A percentile compares a stretch with the other conserved stretches of the same genome.
Evolutionary conservation across 2,797 vertebrate species (phyloP).

Genomic region (Syncerus caffer): DNA sequence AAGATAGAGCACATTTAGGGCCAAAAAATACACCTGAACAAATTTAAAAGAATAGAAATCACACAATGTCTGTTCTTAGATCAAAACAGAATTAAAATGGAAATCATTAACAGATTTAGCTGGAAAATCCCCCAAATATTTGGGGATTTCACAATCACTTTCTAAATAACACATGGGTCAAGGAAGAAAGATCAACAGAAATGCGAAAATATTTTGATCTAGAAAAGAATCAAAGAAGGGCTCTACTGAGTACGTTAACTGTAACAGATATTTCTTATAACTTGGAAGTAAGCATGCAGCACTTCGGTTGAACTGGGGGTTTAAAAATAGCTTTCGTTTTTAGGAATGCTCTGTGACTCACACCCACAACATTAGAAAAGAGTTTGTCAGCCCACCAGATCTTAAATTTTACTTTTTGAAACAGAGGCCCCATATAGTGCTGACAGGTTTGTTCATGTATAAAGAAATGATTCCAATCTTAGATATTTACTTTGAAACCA

Average conservation of each 20-base stretch:
- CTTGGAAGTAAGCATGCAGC: neutral
- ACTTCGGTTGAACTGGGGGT: neutral
- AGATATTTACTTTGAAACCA: slow-evolving; percentile 34
- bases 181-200: neutral
- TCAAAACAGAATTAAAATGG: neutral
- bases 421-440: neutral
- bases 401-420: slow-evolving; percentile 26
- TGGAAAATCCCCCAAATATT: neutral
- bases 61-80: neutral
- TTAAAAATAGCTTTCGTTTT: slow-evolving; percentile 15
- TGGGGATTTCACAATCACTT: neutral
- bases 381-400: neutral
- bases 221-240: neutral
- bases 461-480: slow-evolving; percentile 37
- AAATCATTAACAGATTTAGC: neutral
- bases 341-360: slow-evolving; percentile 29
- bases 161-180: neutral
- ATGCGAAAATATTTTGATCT: neutral
- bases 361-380: neutral
- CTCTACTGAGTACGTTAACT: neutral
- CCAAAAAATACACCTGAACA: neutral
- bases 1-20: neutral
- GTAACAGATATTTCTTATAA: neutral
- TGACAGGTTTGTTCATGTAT: slow-evolving; percentile 40
- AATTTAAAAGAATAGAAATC: neutral